Evolutionary conservation across 2,113 vertebrate species (phyloP).

Genomic region (Mirza zaza): DNA sequence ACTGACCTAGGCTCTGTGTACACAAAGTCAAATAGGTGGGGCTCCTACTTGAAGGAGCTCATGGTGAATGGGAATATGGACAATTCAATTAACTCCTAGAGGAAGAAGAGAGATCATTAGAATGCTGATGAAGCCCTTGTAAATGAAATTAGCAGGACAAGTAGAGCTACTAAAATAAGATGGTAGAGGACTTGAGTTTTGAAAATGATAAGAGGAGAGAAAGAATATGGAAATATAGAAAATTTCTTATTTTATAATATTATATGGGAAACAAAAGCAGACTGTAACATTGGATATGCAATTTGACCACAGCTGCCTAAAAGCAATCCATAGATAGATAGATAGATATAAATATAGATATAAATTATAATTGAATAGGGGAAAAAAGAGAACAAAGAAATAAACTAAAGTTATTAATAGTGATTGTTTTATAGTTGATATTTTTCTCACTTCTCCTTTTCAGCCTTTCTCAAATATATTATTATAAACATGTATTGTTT

Average conservation of each 20-base stretch:
- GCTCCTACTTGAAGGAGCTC: not conserved
- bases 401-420: not conserved
- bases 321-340: not conserved
- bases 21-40: not conserved
- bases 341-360: no score
- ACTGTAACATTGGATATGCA: not conserved
- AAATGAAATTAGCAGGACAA: not conserved
- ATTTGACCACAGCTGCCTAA: not conserved
- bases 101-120: not conserved
- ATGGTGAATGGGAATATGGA: not conserved
- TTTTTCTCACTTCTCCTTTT: conserved; percentile 18
- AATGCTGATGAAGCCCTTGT: not conserved
- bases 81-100: not conserved
- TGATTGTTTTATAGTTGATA: not conserved
- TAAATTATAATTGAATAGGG: not conserved
- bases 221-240: not conserved
- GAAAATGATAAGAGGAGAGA: not conserved
- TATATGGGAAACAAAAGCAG: not conserved
- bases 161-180: not conserved
- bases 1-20: not conserved
- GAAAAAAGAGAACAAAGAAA: not conserved
- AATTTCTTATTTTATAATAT: not conserved
- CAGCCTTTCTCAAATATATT: not conserved
- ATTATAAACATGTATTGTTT: not conserved
- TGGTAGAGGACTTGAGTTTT: not conserved